These are phyloP conservation scores for Spodoptera picta DNA, from an alignment of 2,888 invertebrate species.

Conservation along the genomic window DNA sequence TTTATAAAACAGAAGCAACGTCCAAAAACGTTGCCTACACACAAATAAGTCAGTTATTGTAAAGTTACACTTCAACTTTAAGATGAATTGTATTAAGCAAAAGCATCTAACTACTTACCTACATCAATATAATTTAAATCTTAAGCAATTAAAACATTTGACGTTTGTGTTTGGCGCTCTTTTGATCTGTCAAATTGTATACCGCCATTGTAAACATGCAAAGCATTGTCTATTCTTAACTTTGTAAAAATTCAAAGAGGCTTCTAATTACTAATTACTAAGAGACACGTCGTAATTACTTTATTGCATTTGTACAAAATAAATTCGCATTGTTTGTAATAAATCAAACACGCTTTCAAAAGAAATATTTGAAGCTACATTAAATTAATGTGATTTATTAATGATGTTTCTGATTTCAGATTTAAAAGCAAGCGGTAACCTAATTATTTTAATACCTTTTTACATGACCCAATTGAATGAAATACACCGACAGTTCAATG, in stretches of 20 bases:
- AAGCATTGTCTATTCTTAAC: too few relatives aligned
- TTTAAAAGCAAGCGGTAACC: constrained; percentile 13
- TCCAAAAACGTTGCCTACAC: constrained; percentile 34
- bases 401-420: constrained; percentile 19
- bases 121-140: background rate
- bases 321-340: constrained; percentile 1
- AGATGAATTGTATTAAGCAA: background rate
- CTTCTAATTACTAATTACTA: too few relatives aligned
- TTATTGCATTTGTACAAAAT: background rate
- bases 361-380: constrained; percentile 1
- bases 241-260: too few relatives aligned
- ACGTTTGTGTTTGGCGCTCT: constrained; percentile 6
- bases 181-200: constrained; percentile 13
- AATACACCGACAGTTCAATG: constrained; percentile 31
- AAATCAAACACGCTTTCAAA: constrained; percentile 4
- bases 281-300: too few relatives aligned
- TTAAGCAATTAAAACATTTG: constrained; percentile 1
- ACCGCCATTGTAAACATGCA: too few relatives aligned
- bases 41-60: constrained; percentile 16
- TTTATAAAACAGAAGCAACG: constrained; percentile 24
- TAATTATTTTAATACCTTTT: constrained; percentile 24
- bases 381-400: constrained; percentile 21
- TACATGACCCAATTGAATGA: constrained; percentile 24
- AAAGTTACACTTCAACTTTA: constrained; percentile 3
- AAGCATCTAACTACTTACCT: too few relatives aligned